Evolutionary conservation across 2,888 invertebrate genomes (phyloP).

Genomic region (Agrotis segetum): DNA sequence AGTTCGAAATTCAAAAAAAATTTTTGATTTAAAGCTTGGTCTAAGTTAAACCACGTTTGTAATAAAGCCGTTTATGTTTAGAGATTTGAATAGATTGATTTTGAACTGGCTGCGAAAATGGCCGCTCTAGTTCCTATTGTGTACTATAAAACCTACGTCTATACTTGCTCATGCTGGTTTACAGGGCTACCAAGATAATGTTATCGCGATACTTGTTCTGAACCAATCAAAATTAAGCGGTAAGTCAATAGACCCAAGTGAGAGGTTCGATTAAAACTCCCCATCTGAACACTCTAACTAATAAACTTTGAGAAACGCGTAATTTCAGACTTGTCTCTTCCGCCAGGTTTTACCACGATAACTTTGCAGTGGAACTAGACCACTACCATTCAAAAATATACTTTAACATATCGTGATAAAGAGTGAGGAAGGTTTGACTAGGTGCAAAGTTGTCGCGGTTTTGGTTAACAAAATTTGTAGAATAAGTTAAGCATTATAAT

Average conservation of each 20-base stretch:
- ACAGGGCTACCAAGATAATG: constrained; percentile 20
- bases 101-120: neutral
- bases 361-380: constrained; percentile 21
- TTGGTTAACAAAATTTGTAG: constrained; percentile 62
- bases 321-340: constrained; percentile 69
- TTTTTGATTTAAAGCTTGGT: no score
- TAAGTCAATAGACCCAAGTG: constrained; percentile 64
- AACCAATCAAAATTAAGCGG: constrained; percentile 62
- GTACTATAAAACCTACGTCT: neutral
- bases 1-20: no score
- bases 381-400: constrained; percentile 14
- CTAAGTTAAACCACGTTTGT: no score
- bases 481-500: constrained; percentile 70
- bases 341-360: constrained; percentile 47
- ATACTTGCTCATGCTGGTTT: neutral
- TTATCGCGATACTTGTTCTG: constrained; percentile 33
- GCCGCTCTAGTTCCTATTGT: neutral
- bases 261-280: constrained; percentile 63
- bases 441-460: constrained; percentile 28
- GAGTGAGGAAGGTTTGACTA: neutral
- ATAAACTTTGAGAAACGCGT: constrained; percentile 71
- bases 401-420: constrained; percentile 28
- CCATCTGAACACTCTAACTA: constrained; percentile 64
- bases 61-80: no score
- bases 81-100: no score